Evolutionary conservation across 1,140 invertebrate species (phyloP), one percentile per base, ranked within the genome.

Genomic region (Proales similis): DNA sequence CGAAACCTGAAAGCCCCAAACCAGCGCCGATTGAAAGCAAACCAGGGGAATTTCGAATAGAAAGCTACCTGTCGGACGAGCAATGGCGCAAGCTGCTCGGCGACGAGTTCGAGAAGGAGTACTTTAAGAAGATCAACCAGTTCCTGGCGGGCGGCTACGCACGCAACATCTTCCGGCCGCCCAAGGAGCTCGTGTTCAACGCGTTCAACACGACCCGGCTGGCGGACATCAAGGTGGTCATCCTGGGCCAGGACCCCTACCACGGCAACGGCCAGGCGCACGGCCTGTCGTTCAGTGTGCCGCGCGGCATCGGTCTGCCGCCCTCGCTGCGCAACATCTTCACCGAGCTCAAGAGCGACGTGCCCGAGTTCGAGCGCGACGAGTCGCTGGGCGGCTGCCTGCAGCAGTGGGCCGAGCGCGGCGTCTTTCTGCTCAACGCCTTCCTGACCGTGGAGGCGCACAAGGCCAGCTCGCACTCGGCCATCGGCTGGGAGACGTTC

Each of bases 181-280:
- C 53, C 9, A 61, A 45, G 36, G 39, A 61, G 11, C 53, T 61
- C 5, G 27, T 61, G 32, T 61, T 61, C 36, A 45, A 61, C n/a
- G 53, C 53, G 19, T 29, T 61, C 3, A 61, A 61, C 24, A 45
- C 38, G 6, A 61, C 53, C 3, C 24, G 33, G 24, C 24, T 61
- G 14, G 26, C 12, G 17, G 11, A 63, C 30, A 48, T 63, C 7
- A 63, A 63, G 43, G 45, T 63, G 6, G 61, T 63, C 1, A 45
- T 63, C 29, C 42, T 63, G 11, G 61, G 61, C 9, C 61, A 63
- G 49, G 61, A 63, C 29, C 61, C 61, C 4, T 63, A 63, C 30
- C 61, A 63, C 43, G 26, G 39, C 14, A 22, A 45, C 29, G 42
- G 42, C 3, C 61, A 63, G 39, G 57, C 61, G 19, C 61, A 63